Evolutionary conservation across 2,888 invertebrate genomes (phyloP), one percentile per base, ranked within the genome.

Genomic region (Clivina fossor): DNA sequence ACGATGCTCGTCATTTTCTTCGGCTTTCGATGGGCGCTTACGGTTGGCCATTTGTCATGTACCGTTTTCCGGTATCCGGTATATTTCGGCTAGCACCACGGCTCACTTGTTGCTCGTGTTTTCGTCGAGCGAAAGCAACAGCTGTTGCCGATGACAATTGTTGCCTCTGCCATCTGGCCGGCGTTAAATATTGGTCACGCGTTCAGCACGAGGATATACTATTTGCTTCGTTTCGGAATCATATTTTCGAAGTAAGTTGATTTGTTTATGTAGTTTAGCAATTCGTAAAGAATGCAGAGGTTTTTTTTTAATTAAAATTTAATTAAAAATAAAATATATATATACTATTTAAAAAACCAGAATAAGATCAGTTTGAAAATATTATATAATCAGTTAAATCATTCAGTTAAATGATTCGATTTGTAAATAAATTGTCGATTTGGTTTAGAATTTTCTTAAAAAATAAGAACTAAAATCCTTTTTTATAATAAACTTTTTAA

Each of bases 131-230:
- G 35, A 79, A 80, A 69, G 76, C 77, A 61, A 82, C 81, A 2
- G 78, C 83, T 62, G 85, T 92, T 35, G 80, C 84, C n/a, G 88
- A 89, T 58, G 94, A 94, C 75, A 93, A 94, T 74, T 92, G 92
- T 72, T 94, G 93, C 71, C 76, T 88, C 66, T 94, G 93, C 74
- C 85, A 92, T 73, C 83, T 90, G 56, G 88, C 92, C 3, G 91
- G 92, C 9, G 84, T 94, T 57, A 86, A 86, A 69, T 84, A 86
- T 68, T 81, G 89, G 66, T 88, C 91, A 1, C 82, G 84, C 62
- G 71, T 91, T 7, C 74, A 82, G 0, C 84, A 86, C 38, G 86
- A 89, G 62, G 91, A 93, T 71, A 85, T 94, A 64, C 78, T 93
- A 56, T 90, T 88, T 71, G 89, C 90, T 22, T 90, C 90, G 4